Base-by-base conservation (phyloP, 2,113 vertebrate genomes). In the Acanthisitta chloris region DNA sequence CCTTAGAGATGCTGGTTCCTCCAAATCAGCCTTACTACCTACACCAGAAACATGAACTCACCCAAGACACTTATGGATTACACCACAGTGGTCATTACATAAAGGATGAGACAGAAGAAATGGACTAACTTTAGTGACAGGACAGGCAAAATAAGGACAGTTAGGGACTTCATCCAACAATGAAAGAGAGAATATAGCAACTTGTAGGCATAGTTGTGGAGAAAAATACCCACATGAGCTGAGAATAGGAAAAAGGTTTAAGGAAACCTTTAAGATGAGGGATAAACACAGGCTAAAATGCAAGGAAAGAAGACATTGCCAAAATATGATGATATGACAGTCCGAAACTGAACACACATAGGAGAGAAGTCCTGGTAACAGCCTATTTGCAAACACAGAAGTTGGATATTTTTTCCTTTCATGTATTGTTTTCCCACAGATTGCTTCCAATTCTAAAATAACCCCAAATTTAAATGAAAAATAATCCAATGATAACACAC, bases 391-490 rank as follows among this genome's bases (percentile, higher is more conserved):
- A 88, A 90, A 90, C 57, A 29, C 48, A 81, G 51, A 81, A 73
- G 21, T 81, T 85, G 14, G 42, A 15, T 58, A 16, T 51, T 79
- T 91, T 86, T 59, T 81, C 45, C 57, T 79, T 79, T 96, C 90
- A 34, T 94, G 94, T 94, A 96, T 97, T 97, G 64, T 96, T 97
- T 97, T 95, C 95, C 87, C 90, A 97, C 86, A 96, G 36, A 42
- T 65, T 96, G 90, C 85, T 97, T 97, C 96, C 93, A 98, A 89
- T 90, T 98, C 96, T 96, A 97, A 98, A 98, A 97, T 96, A 97
- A 88, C 58, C 57, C 61, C n/a, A 87, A 92, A 72, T 91, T 97
- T 94, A 95, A 97, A 97, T 89, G 95, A 96, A 81, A 91, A 80
- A 69, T 71, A 95, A 94, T 94, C 97, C 98, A 97, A 97, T 96